Conservation (phyloP, 2,113 vertebrate genomes). For the Cochlearius cochlearius region DNA sequence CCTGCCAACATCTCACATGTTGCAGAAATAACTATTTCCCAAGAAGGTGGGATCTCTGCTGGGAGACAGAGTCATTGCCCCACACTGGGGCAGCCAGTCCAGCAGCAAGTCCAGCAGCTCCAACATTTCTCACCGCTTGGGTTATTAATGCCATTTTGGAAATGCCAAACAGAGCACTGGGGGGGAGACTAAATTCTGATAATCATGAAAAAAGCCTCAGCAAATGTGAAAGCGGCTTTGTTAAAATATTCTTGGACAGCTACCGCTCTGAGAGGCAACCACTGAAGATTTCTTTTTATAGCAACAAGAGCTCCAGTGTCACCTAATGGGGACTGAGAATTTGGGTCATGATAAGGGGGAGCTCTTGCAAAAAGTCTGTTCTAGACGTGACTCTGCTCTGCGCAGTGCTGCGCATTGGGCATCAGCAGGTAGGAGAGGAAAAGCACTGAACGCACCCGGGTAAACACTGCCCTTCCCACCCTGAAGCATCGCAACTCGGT, state of each 20-base stretch:
- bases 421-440: background rate
- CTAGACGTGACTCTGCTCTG: background rate
- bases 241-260: background rate
- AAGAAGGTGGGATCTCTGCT: background rate
- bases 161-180: background rate
- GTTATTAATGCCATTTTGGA: background rate
- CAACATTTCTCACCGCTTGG: background rate
- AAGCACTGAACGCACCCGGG: background rate
- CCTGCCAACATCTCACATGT: background rate
- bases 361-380: background rate
- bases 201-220: background rate
- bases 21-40: background rate
- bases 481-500: accelerated
- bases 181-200: background rate
- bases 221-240: background rate
- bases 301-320: background rate
- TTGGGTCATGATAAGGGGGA: background rate
- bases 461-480: background rate
- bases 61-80: background rate
- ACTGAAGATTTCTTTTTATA: conserved; percentile 8
- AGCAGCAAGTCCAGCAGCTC: background rate
- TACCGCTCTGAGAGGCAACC: background rate
- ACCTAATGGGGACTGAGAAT: background rate
- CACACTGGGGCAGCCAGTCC: background rate
- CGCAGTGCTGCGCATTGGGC: accelerated